A percentile compares a stretch with the other conserved stretches of the same genome.
These are phyloP conservation scores for Nixonia krombeini DNA, from an alignment of 1,140 invertebrate species.

Conservation along the genomic window DNA sequence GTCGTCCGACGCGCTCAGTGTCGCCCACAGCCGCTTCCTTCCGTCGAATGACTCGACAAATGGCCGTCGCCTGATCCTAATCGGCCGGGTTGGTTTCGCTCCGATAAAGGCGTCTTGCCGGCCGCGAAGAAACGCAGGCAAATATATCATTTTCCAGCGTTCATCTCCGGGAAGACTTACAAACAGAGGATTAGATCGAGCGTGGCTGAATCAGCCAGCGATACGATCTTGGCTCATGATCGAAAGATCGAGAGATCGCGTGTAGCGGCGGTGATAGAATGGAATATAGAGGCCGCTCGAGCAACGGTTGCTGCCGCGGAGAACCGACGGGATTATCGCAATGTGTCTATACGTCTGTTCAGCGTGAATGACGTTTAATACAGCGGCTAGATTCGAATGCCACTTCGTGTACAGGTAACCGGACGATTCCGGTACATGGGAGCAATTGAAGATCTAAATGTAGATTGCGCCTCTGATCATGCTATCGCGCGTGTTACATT, in stretches of 20 bases:
- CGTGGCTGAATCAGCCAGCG: constrained; percentile 28
- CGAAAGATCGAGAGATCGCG: constrained; percentile 6
- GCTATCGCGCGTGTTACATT: constrained; percentile 26
- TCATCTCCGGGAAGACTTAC: constrained; percentile 40
- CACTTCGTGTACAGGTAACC: constrained; percentile 30
- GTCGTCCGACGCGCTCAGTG: no score
- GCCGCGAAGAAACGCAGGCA: no score
- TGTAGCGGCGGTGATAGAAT: neutral
- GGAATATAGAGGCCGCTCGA: constrained; percentile 37
- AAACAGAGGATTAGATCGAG: constrained; percentile 46
- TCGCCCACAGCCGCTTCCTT: no score
- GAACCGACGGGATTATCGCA: constrained; percentile 41
- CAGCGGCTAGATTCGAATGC: constrained; percentile 18
- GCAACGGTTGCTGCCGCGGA: constrained; percentile 29
- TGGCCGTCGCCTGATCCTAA: no score
- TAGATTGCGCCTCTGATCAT: constrained; percentile 41
- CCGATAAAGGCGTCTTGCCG: no score
- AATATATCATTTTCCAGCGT: constrained; percentile 41
- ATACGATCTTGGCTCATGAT: constrained; percentile 46
- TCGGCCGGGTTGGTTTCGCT: no score
- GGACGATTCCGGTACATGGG: constrained; percentile 39
- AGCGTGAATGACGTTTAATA: constrained; percentile 46
- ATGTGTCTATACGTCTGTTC: constrained; percentile 46
- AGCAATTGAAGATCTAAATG: constrained; percentile 39
- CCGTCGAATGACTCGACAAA: no score